Conservation (phyloP, 2,888 invertebrate species). For the Eledona agricola region DNA sequence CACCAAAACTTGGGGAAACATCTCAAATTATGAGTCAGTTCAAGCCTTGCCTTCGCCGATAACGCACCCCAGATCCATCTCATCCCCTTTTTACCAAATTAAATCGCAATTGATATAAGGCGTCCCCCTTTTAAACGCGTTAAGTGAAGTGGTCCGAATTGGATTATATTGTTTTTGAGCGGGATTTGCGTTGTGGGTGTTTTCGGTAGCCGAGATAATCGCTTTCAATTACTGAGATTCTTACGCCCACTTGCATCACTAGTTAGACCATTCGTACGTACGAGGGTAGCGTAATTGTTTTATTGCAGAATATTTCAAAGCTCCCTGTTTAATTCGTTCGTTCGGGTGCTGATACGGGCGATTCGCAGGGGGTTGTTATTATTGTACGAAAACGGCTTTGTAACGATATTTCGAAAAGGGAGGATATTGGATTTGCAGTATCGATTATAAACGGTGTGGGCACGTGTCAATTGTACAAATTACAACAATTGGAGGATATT, state of each 20-base stretch:
- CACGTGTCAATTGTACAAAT: conserved; percentile 26
- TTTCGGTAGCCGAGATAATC: conserved; percentile 41
- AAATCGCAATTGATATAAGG: conserved; percentile 37
- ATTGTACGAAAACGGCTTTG: conserved; percentile 36
- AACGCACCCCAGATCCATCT: conserved; percentile 3
- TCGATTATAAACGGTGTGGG: conserved; percentile 4
- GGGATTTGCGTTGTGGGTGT: conserved; percentile 43
- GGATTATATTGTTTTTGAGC: conserved; percentile 45
- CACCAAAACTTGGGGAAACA: conserved; percentile 2
- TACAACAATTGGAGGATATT: conserved; percentile 25
- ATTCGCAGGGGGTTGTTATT: conserved; percentile 16
- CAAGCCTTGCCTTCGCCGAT: conserved; percentile 12
- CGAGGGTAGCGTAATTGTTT: conserved; percentile 50
- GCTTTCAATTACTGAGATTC: conserved; percentile 51
- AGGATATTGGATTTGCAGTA: conserved; percentile 1
- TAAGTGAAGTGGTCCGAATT: conserved; percentile 41
- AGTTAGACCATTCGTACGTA: conserved; percentile 47
- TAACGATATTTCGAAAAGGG: conserved; percentile 22
- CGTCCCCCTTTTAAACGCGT: conserved; percentile 32
- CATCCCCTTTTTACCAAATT: conserved; percentile 28
- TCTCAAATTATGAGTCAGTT: no score
- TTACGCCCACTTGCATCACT: conserved; percentile 49
- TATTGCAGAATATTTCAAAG: conserved; percentile 41
- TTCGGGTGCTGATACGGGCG: conserved; percentile 8
- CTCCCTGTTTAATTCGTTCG: conserved; percentile 20